Base-by-base conservation (phyloP, 1,140 invertebrate genomes). In the Aricia agestis region DNA sequence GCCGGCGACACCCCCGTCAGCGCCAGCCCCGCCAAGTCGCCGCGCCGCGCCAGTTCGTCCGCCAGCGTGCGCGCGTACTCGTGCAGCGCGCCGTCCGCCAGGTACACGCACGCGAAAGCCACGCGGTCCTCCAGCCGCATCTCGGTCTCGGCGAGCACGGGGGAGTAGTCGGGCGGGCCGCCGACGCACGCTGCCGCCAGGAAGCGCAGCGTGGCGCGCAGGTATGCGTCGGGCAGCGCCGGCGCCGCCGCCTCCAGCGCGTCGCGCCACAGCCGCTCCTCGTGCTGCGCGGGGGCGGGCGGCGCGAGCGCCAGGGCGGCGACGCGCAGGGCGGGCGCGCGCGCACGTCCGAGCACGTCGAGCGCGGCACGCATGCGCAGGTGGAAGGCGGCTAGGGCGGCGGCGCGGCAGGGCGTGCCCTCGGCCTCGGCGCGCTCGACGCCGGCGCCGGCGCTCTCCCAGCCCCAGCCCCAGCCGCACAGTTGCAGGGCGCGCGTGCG, bases 231-330 rank as follows among this genome's bases (percentile, higher is more conserved):
- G 6, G 93, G 93, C 25, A 99, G 92, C 80, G 95, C 75, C 93
- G 92, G 81, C 97, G 98, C 74, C 95, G 95, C 92, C 96, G 95
- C 71, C 94, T 92, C 96, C 97, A 99, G 78, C 94, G 95, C 84
- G 94, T 93, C 92, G 83, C 83, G 98, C 96, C 78, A 97, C 95
- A 72, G 95, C 95, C 91, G 92, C 82, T 98, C 96, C 75, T 97
- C 79, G 61, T 58, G 66, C 52, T 61, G 65, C 72, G 69, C 70
- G 63, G 67, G 71, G 96, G 58, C 95, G 95, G 96, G 98, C 25
- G 97, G 97, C 31, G 97, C 96, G 67, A 98, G 84, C n/a, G 97
- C 97, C 94, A 98, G 98, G 18, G 97, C 97, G 15, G 98, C 96
- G 66, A 97, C 95, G 58, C 92, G 94, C 93, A 72, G 95, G 18